phyloP scores from a whole-genome alignment of 2,113 vertebrate genomes.

The Prunella fulvescens region DNA sequence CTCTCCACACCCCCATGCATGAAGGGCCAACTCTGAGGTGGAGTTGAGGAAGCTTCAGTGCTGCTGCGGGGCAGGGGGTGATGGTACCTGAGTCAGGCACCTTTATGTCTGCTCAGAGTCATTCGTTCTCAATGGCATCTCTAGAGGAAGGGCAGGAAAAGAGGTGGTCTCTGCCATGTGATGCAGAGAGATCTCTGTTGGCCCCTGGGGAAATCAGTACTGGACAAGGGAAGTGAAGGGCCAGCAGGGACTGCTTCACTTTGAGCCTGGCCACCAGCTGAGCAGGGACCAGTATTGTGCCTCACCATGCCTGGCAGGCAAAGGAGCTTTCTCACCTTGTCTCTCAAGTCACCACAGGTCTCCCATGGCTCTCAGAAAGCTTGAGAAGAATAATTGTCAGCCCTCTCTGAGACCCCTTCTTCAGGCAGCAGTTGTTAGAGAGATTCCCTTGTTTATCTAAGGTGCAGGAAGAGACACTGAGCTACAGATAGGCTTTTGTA shows the following conservation, averaged over 20 bases:
- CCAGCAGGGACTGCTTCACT: background rate
- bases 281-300: background rate
- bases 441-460: background rate
- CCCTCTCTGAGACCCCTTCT: background rate
- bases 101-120: background rate
- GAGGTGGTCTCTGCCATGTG: background rate
- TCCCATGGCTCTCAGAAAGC: background rate
- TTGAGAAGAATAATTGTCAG: background rate
- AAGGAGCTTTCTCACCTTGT: background rate
- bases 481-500: conserved; percentile 7
- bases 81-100: background rate
- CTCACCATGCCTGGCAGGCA: background rate
- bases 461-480: background rate
- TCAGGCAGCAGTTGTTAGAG: background rate
- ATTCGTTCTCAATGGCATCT: background rate
- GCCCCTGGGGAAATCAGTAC: background rate
- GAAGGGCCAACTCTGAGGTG: background rate
- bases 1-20: accelerated
- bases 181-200: accelerated
- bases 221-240: background rate
- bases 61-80: background rate
- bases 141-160: background rate
- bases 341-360: background rate
- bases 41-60: background rate
- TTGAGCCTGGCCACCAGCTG: background rate